Evolutionary conservation across 53 echinoderm and acorn worm genomes (phyloP).

Genomic region (Glandiceps talaboti): DNA sequence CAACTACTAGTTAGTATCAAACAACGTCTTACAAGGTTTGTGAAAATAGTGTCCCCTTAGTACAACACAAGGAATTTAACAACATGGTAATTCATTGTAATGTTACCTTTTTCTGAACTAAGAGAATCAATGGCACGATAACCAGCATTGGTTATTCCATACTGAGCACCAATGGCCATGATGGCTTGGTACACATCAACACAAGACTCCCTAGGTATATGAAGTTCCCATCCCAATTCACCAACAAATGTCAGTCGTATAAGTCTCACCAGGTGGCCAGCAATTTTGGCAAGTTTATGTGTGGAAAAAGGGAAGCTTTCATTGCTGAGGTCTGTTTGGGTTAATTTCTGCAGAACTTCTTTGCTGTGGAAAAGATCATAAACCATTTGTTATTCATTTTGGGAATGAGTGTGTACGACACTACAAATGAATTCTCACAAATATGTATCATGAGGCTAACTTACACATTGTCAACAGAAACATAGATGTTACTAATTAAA

Average conservation of each 20-base stretch:
- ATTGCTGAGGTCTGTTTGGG: conserved; percentile 66
- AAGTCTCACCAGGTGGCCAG: conserved; percentile 52
- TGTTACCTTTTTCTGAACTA: conserved; percentile 98
- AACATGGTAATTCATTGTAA: too few species aligned
- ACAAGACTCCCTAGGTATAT: conserved; percentile 46
- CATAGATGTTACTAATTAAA: too few species aligned
- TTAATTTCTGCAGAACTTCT: conserved; percentile 62
- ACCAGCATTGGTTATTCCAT: conserved; percentile 71
- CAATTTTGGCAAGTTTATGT: conserved; percentile 55
- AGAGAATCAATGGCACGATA: conserved; percentile 90
- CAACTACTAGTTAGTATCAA: too few species aligned
- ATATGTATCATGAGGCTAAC: too few species aligned
- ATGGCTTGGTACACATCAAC: conserved; percentile 69
- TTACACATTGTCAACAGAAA: too few species aligned
- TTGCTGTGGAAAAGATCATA: conserved; percentile 29
- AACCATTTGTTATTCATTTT: too few species aligned
- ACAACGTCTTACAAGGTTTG: too few species aligned
- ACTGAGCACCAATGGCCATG: conserved; percentile 65
- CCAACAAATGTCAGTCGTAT: conserved; percentile 87
- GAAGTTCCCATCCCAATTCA: conserved; percentile 94
- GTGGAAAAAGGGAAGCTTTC: conserved; percentile 77
- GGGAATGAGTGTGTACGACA: too few species aligned
- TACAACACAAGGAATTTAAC: too few species aligned
- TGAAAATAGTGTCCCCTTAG: too few species aligned
- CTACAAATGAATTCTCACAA: too few species aligned